phyloP scores from a whole-genome alignment of 1,140 invertebrate genomes.

The Olivierus martensii region DNA sequence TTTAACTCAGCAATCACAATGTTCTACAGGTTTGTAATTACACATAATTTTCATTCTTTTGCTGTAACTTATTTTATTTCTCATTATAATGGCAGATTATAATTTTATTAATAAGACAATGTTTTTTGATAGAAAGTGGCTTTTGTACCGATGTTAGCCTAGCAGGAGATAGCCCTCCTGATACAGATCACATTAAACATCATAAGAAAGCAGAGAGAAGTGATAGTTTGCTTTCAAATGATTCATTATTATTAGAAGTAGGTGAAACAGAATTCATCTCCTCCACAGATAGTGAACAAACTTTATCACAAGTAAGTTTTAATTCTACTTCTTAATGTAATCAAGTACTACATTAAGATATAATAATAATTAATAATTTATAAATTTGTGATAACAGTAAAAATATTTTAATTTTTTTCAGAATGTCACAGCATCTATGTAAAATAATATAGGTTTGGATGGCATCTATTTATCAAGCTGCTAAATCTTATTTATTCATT shows the following conservation, averaged over 20 bases:
- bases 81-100: not conserved
- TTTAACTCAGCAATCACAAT: constrained; percentile 53
- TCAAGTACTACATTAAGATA: no score
- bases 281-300: constrained; percentile 3
- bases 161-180: constrained; percentile 8
- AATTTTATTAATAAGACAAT: not conserved
- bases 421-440: no score
- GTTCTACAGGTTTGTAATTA: constrained; percentile 45
- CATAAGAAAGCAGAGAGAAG: constrained; percentile 16
- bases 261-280: constrained; percentile 7
- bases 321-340: no score
- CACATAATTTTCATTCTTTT: not conserved
- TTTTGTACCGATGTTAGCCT: constrained; percentile 14
- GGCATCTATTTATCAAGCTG: no score
- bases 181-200: constrained; percentile 2
- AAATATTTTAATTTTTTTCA: no score
- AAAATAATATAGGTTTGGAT: no score
- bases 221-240: constrained; percentile 15
- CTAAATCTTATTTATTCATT: no score
- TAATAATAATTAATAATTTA: no score
- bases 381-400: no score
- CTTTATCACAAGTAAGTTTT: constrained; percentile 8
- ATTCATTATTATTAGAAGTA: constrained; percentile 9
- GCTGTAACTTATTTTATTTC: not conserved
- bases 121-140: constrained; percentile 11